Evolutionary conservation across 2,888 invertebrate genomes (phyloP).

Genomic region (Ditylenchus weischeri): DNA sequence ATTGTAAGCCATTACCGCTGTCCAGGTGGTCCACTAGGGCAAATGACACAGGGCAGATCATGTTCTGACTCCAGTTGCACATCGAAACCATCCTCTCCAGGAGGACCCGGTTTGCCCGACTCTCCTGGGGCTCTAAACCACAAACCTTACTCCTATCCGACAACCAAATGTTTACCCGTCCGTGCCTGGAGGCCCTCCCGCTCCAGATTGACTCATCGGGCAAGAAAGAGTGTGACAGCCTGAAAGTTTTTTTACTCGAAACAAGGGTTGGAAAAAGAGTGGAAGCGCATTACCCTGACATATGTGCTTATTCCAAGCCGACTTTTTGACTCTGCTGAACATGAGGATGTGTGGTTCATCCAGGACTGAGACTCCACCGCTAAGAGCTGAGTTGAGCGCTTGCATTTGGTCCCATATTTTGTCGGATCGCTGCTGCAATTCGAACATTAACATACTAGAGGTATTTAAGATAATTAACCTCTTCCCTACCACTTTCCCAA

Average conservation of each 20-base stretch:
- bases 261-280: neutral
- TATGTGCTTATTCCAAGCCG: slow-evolving; percentile 11
- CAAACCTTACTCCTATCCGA: neutral
- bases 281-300: slow-evolving; percentile 7
- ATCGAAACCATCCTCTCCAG: slow-evolving; percentile 56
- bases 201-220: slow-evolving; percentile 13
- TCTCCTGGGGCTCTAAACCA: neutral
- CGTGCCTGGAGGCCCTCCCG: slow-evolving; percentile 12
- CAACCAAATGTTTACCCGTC: neutral
- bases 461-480: too few relatives aligned
- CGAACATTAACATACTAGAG: neutral
- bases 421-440: slow-evolving; percentile 20
- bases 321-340: neutral
- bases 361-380: neutral
- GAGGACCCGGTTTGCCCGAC: slow-evolving; percentile 21
- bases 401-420: slow-evolving; percentile 16
- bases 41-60: slow-evolving; percentile 57
- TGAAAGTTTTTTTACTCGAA: neutral
- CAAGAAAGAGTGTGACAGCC: slow-evolving; percentile 23
- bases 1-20: slow-evolving; percentile 32
- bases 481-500: too few relatives aligned
- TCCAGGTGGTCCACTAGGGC: slow-evolving; percentile 57
- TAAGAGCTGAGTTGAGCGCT: neutral
- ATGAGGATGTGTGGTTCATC: neutral
- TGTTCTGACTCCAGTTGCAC: slow-evolving; percentile 54